Base-by-base conservation (phyloP, 2,113 vertebrate species). In the Stercorarius parasiticus region DNA sequence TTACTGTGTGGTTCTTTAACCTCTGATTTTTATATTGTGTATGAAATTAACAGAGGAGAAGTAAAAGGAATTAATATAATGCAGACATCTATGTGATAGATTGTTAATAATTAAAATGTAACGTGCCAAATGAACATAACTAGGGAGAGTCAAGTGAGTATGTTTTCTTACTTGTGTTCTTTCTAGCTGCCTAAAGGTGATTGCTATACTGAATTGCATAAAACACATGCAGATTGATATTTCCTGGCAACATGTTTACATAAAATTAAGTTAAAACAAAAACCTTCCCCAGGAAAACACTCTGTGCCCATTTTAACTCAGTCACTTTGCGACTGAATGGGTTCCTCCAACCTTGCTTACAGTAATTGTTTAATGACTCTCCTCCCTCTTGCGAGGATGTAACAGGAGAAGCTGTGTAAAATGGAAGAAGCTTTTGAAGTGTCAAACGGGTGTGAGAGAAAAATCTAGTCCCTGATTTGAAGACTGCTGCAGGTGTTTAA, bases 401-500 rank as follows among this genome's bases (percentile, higher is more conserved):
- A 82, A 58, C 13, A 17, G 16, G 49, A 82, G 89, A 79, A 76
- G 49, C 40, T 56, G 30, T 49, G 49, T 58, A n/a, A 91, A 73
- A 82, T 34, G 50, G 73, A 83, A 85, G 30, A 72, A 74, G 74
- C 16, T 96, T 83, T 67, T 86, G 53, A 80, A 86, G 38, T 56
- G 52, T 82, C 77, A 56, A n/a, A 79, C 17, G 55, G 32, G 22
- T 10, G 40, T 9, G 78, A 82, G 36, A 93, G 56, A 40, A 84
- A 89, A 89, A 49, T 53, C 50, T 58, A 27, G n/a, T 45, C 64
- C 2, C 5, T 70, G 42, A 40, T 92, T 69, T 90, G 74, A 80
- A 73, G 74, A 27, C 64, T 78, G 72, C 71, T 93, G 85, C 79
- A 42, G 76, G 67, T 96, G 85, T 95, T 92, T 82, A 82, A 86